These are phyloP conservation scores for Brevipalpus yothersi DNA, from an alignment of 1,140 invertebrate species.

Conservation along the genomic window DNA sequence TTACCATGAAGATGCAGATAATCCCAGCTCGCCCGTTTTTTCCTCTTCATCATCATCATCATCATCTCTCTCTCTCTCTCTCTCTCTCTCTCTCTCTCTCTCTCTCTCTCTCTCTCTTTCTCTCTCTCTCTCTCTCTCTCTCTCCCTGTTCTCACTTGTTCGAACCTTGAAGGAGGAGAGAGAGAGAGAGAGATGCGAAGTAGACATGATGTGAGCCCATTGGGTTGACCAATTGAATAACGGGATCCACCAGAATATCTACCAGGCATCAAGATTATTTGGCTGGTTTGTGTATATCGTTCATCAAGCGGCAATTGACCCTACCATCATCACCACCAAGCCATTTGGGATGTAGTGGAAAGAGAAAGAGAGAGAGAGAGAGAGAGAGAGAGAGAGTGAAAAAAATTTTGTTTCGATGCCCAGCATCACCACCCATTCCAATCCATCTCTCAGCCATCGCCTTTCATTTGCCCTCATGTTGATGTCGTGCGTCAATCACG, in stretches of 20 bases:
- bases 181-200: not conserved
- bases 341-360: no score
- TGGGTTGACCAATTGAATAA: not conserved
- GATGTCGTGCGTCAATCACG: no score
- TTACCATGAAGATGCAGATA: not conserved
- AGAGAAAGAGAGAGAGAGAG: no score
- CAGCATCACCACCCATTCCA: no score
- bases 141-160: not conserved
- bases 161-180: no score
- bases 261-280: not conserved
- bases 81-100: not conserved
- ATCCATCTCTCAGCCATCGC: no score
- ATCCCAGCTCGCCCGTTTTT: not conserved
- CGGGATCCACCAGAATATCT: not conserved
- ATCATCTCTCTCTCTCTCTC: not conserved
- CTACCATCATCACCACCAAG: not conserved
- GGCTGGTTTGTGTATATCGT: not conserved
- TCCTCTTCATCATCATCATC: not conserved
- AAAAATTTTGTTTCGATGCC: no score
- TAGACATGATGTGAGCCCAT: not conserved
- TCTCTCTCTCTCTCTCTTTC: not conserved
- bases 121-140: not conserved
- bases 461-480: no score
- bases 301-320: not conserved
- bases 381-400: no score